A percentile compares a stretch with the other conserved stretches of the same genome.
phyloP scores from a whole-genome alignment of 2,888 invertebrate genomes.

The Lycia hirtaria region DNA sequence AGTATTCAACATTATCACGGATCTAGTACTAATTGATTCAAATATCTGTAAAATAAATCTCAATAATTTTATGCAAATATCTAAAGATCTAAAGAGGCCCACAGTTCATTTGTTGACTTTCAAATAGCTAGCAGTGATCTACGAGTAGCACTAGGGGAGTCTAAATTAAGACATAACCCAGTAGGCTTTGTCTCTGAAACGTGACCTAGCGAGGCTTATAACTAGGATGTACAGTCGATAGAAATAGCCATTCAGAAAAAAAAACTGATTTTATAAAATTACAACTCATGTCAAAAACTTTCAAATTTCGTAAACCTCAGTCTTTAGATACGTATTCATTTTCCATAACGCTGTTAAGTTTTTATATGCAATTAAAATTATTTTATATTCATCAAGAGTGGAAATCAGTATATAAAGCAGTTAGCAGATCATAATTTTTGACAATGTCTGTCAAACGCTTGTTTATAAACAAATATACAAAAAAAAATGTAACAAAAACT shows the following conservation, averaged over 20 bases:
- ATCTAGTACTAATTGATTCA: constrained; percentile 5
- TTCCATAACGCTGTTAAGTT: too few relatives aligned
- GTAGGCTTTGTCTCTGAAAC: constrained; percentile 72
- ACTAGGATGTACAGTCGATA: constrained; percentile 56
- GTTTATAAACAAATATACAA: too few relatives aligned
- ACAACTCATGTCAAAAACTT: too few relatives aligned
- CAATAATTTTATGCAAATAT: constrained; percentile 22
- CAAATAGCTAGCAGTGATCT: constrained; percentile 32
- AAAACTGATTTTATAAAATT: background rate
- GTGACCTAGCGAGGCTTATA: constrained; percentile 66
- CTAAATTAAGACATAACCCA: constrained; percentile 76
- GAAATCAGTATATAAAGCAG: too few relatives aligned
- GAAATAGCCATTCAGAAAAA: constrained; percentile 25
- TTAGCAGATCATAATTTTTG: too few relatives aligned
- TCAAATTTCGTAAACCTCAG: too few relatives aligned
- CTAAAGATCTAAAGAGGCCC: background rate
- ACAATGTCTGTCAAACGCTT: too few relatives aligned
- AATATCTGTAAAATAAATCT: background rate
- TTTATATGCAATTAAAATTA: too few relatives aligned
- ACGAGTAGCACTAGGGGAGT: constrained; percentile 48
- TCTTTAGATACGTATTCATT: too few relatives aligned
- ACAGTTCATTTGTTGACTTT: constrained; percentile 32
- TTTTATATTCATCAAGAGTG: too few relatives aligned
- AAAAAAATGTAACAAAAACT: too few relatives aligned
- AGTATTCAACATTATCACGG: background rate